A percentile compares a stretch with the other conserved stretches of the same genome.
These are phyloP conservation scores for Rambutsinella grinnellia DNA, from an alignment of 2,888 invertebrate species.

Conservation along the genomic window DNA sequence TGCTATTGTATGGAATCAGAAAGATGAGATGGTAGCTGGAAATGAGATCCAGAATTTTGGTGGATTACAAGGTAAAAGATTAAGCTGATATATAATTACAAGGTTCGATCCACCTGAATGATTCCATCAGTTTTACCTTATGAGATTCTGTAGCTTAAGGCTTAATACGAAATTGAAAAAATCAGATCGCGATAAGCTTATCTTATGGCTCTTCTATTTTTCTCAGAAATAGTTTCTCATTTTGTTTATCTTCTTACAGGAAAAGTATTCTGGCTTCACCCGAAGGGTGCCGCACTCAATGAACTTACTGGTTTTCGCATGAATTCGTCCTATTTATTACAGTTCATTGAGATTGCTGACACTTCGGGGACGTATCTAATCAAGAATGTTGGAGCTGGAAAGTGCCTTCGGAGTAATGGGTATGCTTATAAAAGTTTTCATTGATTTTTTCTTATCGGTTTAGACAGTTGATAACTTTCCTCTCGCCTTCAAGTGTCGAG, in stretches of 20 bases:
- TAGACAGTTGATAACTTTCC: no score
- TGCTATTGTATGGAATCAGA: slow-evolving; percentile 20
- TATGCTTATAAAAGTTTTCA: slow-evolving; percentile 3
- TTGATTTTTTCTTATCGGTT: neutral
- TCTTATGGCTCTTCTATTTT: no score
- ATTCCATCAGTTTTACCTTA: no score
- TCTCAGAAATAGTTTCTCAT: no score
- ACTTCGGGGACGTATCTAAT: slow-evolving; percentile 42
- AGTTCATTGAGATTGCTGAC: slow-evolving; percentile 36
- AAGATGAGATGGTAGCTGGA: neutral
- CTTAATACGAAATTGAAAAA: no score
- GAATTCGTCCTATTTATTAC: slow-evolving; percentile 25
- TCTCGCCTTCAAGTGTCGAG: no score
- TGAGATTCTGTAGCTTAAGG: no score
- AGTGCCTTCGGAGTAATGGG: slow-evolving; percentile 38
- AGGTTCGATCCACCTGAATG: no score
- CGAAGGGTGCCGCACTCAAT: slow-evolving; percentile 36
- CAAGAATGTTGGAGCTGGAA: slow-evolving; percentile 32
- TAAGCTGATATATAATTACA: neutral
- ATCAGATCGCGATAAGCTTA: no score
- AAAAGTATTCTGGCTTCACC: slow-evolving; percentile 41
- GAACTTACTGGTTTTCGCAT: slow-evolving; percentile 34
- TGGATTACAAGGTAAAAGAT: slow-evolving; percentile 1
- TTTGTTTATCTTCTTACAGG: slow-evolving; percentile 10
- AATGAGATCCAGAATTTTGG: neutral